phyloP scores from a whole-genome alignment of 1,140 invertebrate genomes.

The Rhynchophorus ferrugineus region DNA sequence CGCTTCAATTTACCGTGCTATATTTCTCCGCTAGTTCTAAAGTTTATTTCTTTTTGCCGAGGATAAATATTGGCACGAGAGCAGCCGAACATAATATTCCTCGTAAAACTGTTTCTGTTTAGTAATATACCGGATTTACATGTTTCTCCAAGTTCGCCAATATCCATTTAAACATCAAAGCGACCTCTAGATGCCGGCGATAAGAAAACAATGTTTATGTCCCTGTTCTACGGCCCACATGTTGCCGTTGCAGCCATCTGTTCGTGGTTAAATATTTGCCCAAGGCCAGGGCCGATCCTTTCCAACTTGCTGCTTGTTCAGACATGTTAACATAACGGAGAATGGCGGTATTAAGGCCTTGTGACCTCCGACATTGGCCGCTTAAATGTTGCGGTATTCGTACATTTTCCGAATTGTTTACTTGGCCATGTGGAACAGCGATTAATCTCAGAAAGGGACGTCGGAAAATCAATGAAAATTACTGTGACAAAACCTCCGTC shows the following conservation, averaged over 20 bases:
- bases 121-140: too few relatives aligned
- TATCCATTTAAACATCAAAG: not conserved
- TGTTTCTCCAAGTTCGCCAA: too few relatives aligned
- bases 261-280: not conserved
- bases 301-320: not conserved
- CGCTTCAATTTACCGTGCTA: too few relatives aligned
- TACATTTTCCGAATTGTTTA: not conserved
- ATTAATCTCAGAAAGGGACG: not conserved
- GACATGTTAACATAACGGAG: not conserved
- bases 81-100: too few relatives aligned
- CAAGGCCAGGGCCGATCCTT: not conserved
- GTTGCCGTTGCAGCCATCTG: not conserved
- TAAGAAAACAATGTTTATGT: constrained; percentile 1
- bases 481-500: too few relatives aligned
- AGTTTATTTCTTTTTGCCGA: too few relatives aligned
- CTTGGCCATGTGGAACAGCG: not conserved
- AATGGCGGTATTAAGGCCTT: not conserved
- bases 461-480: too few relatives aligned
- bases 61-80: too few relatives aligned
- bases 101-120: too few relatives aligned
- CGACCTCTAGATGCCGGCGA: not conserved
- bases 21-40: too few relatives aligned
- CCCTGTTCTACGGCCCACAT: not conserved
- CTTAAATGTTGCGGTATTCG: not conserved
- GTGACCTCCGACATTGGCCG: not conserved